Evolutionary conservation across 1,140 invertebrate species (phyloP), one percentile per base, ranked within the genome.

Genomic region (Papilio helenus): DNA sequence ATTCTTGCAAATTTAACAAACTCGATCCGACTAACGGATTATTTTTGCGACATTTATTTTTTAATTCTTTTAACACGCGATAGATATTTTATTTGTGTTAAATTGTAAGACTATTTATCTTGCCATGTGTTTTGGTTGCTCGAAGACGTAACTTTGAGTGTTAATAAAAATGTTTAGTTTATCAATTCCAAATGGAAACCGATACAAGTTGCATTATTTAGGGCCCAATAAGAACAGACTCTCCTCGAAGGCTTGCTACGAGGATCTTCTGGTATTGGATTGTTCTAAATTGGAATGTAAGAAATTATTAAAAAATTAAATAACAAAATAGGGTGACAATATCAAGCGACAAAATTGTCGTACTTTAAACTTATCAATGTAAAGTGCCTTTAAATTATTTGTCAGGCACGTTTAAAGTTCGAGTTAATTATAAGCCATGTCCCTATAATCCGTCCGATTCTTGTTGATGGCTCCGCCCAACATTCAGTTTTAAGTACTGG

Each of bases 401-500:
- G 49, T 77, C 77, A 78, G 72, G 76, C 58, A 71, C 55, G 61
- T 76, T 81, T 81, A 74, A 81, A 71, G 76, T 83, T 81, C 81
- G 79, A 81, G 80, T 77, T 92, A 92, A 93, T 93, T 93, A 92
- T 88, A 88, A 89, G 83, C 89, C 88, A 85, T 77, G 78, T 79
- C 81, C 82, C 78, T 88, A 89, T 91, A 92, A 90, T 87, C 83
- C 82, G 79, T 81, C 86, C 77, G 81, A 82, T 89, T 88, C 86
- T 89, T 82, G 85, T 85, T 87, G 81, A 84, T 65, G 73, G 80
- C 86, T 81, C 89, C 92, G 89, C 92, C 92, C 89, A 84, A 83
- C 81, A 85, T 86, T 87, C 80, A 88, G 81, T 82, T 83, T 86
- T 83, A 86, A 89, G 87, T 87, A 89, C 87, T 86, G 79, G 82